Evolutionary conservation across 2,113 vertebrate genomes (phyloP), one percentile per base, ranked within the genome.

Genomic region (Cynopterus brachyotis): DNA sequence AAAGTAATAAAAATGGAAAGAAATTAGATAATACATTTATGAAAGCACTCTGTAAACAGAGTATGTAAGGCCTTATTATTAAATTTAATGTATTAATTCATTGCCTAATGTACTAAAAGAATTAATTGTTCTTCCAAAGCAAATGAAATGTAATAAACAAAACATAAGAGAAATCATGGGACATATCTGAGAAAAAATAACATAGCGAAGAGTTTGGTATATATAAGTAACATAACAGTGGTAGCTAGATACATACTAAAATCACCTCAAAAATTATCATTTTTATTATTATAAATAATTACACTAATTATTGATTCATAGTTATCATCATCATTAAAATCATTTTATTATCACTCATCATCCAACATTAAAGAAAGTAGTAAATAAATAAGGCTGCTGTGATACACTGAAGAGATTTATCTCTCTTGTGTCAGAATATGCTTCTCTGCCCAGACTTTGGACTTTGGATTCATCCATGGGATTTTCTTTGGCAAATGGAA

Each of bases 21-120:
- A 80, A 93, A 47, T 83, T 78, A 70, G 69, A 57, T 75, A 28
- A 88, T 79, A 20, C 83, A 94, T 97, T 96, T 95, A 37, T 89
- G 80, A 94, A 80, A 75, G 9, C 32, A 67, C 67, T 83, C 91
- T 94, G 59, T 83, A 87, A 96, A 93, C 26, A 50, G n/a, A 92
- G 73, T 94, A 66, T 88, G 50, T 82, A 94, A 95, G 57, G 35
- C n/a, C 75, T 87, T 96, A 88, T 95, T 95, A 78, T 84, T 91
- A 83, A 93, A 96, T 96, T 60, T 86, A 97, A 95, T 95, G 66
- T 95, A 90, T 70, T 93, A 94, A 87, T 94, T 79, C 73, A 90
- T 94, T 94, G 64, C 69, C 84, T 96, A 97, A 97, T 95, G 80
- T 32, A 70, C 89, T 30, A 0, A 97, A 97, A 87, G 84, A 75